Evolutionary conservation across 2,888 invertebrate species (phyloP).

Genomic region (Campoplex capitator): DNA sequence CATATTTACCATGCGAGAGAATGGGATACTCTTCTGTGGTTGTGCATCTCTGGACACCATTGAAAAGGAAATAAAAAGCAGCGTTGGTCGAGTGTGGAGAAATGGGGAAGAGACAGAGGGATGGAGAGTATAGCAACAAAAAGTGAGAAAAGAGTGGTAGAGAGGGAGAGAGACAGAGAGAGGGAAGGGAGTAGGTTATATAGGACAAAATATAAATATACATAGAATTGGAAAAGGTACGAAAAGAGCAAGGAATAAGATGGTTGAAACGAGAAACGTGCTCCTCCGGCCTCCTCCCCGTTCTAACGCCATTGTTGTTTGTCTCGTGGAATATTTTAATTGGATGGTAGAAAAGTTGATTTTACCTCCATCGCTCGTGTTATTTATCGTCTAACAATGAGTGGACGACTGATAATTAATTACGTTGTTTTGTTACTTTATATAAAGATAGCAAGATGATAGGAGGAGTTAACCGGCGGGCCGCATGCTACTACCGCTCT

Average conservation of each 20-base stretch:
- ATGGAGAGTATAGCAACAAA: slow-evolving; percentile 12
- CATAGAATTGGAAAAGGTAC: slow-evolving; percentile 37
- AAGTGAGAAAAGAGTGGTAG: slow-evolving; percentile 27
- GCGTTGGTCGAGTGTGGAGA: not conserved
- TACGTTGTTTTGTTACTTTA: slow-evolving; percentile 84
- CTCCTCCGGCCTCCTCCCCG: slow-evolving; percentile 39
- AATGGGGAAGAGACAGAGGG: not conserved
- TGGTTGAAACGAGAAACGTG: slow-evolving; percentile 56
- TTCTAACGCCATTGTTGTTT: slow-evolving; percentile 82
- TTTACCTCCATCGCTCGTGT: slow-evolving; percentile 75
- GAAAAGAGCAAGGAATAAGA: slow-evolving; percentile 55
- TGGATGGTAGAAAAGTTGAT: slow-evolving; percentile 75
- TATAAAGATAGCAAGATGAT: slow-evolving; percentile 84
- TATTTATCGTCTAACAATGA: slow-evolving; percentile 84
- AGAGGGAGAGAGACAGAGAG: slow-evolving; percentile 34
- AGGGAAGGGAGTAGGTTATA: slow-evolving; percentile 18
- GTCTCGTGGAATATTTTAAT: slow-evolving; percentile 84
- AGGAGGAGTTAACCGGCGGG: slow-evolving; percentile 78
- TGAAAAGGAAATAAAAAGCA: slow-evolving; percentile 39
- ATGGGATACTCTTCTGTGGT: slow-evolving; percentile 61
- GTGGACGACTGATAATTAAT: slow-evolving; percentile 84
- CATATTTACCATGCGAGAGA: slow-evolving; percentile 38
- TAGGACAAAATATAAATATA: slow-evolving; percentile 20
- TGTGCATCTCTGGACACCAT: slow-evolving; percentile 62
- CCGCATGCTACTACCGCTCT: slow-evolving; percentile 47